Base-by-base conservation (phyloP, 2,888 invertebrate genomes). In the Dasysyrphus albostriatus region DNA sequence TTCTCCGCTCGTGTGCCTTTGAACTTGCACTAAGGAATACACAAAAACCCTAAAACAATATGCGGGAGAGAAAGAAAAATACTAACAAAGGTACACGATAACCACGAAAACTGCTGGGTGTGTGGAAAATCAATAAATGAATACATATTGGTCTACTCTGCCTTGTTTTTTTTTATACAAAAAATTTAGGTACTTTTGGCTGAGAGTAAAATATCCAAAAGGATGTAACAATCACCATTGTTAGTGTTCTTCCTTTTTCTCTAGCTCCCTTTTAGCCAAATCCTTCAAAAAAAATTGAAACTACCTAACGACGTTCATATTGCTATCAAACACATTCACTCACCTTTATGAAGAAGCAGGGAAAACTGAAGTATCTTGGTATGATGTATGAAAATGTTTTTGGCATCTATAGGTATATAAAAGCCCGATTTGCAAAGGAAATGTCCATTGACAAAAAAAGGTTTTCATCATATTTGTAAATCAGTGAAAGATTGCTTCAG, bases 91-190 rank as follows among this genome's bases (percentile, higher is more conserved):
- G 37, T n/a, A 54, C 39, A 63, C 42, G 5, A 47, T 16, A 47
- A 16, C 47, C 39, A 54, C 34, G 29, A 44, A 49, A 39, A 34
- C 14, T 12, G 19, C 8, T 61, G 12, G 61, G 37, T 19, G 9
- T 58, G 42, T 56, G 63, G 24, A 79, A 83, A 83, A 79, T 83
- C 83, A 58, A 83, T 83, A 83, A n/a, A 54, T 61, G 73, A 74
- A 78, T n/a, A 24, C 24, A 24, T 24, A 24, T 24, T 77, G 78
- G 61, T 73, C 73, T 78, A n/a, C 44, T n/a, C 44, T 42, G 5
- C 42, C 42, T n/a, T 44, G 44, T 44, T 44, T 14, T 42, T 42
- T 42, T 42, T 12, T 42, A 32, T 8, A 56, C 7, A 7, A 56
- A 56, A n/a, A 56, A 16, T 56, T n/a, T n/a, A n/a, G n/a, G n/a